These are phyloP conservation scores for Pomatorhinus ruficollis DNA, from an alignment of 2,113 vertebrate species.

Conservation along the genomic window DNA sequence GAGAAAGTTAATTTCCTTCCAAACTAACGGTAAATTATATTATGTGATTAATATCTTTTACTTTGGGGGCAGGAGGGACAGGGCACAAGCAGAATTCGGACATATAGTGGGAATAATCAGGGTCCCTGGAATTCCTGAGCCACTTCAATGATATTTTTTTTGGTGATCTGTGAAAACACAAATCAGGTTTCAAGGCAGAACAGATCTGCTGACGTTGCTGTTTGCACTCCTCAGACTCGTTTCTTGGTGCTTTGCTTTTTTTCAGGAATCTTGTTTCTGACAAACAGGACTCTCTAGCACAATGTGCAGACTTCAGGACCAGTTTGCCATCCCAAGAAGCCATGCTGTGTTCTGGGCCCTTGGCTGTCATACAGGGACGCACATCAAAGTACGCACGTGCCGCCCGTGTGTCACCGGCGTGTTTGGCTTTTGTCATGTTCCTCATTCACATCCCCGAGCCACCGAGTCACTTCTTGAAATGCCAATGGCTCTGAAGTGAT, in stretches of 20 bases:
- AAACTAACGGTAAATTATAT: not conserved
- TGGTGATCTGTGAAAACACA: not conserved
- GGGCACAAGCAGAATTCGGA: not conserved
- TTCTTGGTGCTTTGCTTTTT: not conserved
- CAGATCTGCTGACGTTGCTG: not conserved
- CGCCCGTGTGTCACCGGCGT: accelerated
- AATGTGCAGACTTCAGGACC: conserved; percentile 94
- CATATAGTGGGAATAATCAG: not conserved
- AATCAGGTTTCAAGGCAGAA: not conserved
- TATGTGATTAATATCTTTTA: not conserved
- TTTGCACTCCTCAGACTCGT: not conserved
- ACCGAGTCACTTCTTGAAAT: not conserved
- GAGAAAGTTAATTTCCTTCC: not conserved
- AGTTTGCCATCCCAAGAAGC: conserved; percentile 89
- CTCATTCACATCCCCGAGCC: not conserved
- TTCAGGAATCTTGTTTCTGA: conserved; percentile 93
- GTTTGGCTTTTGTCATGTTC: accelerated
- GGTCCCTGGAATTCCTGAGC: not conserved
- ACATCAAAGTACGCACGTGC: conserved; percentile 83
- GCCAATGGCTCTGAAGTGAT: not conserved
- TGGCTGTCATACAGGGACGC: conserved; percentile 93
- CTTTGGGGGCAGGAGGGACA: not conserved
- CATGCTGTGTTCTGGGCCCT: conserved; percentile 87
- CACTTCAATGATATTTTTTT: not conserved
- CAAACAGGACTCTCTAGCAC: conserved; percentile 91